These are phyloP conservation scores for Eleginops maclovinus DNA, from an alignment of 2,113 vertebrate genomes.

Conservation along the genomic window DNA sequence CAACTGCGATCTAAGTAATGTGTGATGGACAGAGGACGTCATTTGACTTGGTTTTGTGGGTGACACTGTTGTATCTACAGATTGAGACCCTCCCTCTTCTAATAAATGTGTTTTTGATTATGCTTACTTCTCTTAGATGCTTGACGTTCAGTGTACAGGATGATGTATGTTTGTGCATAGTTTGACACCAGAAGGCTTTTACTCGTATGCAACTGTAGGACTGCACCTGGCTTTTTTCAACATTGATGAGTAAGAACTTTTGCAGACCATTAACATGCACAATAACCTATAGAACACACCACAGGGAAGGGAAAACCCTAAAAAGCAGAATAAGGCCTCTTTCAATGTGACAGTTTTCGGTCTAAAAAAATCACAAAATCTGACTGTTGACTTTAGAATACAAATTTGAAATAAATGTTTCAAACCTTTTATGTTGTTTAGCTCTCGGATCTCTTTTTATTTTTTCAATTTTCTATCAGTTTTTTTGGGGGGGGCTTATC, in stretches of 20 bases:
- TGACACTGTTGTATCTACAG: neutral
- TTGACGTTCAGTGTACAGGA: neutral
- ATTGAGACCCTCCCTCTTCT: neutral
- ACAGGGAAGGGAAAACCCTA: too few relatives aligned
- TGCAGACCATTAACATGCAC: too few relatives aligned
- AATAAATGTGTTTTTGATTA: neutral
- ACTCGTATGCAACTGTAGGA: too few relatives aligned
- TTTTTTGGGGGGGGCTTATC: conserved; percentile 24
- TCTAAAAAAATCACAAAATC: too few relatives aligned
- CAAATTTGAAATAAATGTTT: conserved; percentile 5
- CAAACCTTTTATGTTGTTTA: neutral
- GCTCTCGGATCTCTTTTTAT: conserved; percentile 4
- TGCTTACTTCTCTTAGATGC: neutral
- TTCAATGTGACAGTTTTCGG: too few relatives aligned
- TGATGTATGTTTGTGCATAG: neutral
- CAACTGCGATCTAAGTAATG: neutral
- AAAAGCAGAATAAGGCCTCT: too few relatives aligned
- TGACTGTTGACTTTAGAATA: neutral
- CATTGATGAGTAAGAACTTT: too few relatives aligned
- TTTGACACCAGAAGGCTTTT: neutral
- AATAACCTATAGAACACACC: too few relatives aligned
- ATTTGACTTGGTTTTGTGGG: neutral
- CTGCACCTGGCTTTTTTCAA: too few relatives aligned
- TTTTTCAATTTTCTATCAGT: neutral
- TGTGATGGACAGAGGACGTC: neutral